These are phyloP conservation scores for Lepidurus packardi DNA, from an alignment of 1,140 invertebrate genomes.

Conservation along the genomic window DNA sequence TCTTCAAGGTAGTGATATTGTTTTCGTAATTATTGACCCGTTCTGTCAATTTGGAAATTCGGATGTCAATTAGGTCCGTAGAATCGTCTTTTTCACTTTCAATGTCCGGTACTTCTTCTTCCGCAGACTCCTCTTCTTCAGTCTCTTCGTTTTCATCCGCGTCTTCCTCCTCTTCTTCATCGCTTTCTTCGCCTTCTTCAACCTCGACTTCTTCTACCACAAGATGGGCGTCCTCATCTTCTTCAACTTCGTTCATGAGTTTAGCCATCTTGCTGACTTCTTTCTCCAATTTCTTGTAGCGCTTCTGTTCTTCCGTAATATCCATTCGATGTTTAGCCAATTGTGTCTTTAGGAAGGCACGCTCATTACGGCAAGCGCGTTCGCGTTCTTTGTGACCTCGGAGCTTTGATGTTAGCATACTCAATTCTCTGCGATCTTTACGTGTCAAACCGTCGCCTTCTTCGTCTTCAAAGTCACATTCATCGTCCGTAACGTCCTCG, in stretches of 20 bases:
- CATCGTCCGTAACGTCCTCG: slow-evolving; percentile 30
- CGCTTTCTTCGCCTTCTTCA: slow-evolving; percentile 53
- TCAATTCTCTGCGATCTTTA: slow-evolving; percentile 62
- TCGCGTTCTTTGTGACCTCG: slow-evolving; percentile 66
- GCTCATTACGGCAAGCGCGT: slow-evolving; percentile 62
- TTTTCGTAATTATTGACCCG: slow-evolving; percentile 63
- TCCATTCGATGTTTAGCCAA: slow-evolving; percentile 71
- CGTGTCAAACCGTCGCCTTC: slow-evolving; percentile 39
- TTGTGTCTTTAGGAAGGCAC: slow-evolving; percentile 65
- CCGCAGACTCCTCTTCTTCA: slow-evolving; percentile 55
- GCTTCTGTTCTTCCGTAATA: slow-evolving; percentile 52
- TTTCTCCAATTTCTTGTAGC: slow-evolving; percentile 60
- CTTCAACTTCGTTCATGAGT: slow-evolving; percentile 68
- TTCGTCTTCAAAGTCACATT: slow-evolving; percentile 27
- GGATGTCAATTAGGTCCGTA: slow-evolving; percentile 43
- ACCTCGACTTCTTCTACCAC: slow-evolving; percentile 68
- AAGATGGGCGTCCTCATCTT: slow-evolving; percentile 54
- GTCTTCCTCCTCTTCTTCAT: slow-evolving; percentile 44
- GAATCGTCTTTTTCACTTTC: slow-evolving; percentile 61
- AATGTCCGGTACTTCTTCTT: slow-evolving; percentile 39
- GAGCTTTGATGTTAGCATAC: slow-evolving; percentile 69
- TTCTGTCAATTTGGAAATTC: slow-evolving; percentile 36
- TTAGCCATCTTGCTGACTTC: slow-evolving; percentile 84
- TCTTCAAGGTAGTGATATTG: slow-evolving; percentile 67
- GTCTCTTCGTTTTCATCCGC: slow-evolving; percentile 57